Evolutionary conservation across 2,797 vertebrate genomes (phyloP).

Genomic region (Onychomys leucogaster): DNA sequence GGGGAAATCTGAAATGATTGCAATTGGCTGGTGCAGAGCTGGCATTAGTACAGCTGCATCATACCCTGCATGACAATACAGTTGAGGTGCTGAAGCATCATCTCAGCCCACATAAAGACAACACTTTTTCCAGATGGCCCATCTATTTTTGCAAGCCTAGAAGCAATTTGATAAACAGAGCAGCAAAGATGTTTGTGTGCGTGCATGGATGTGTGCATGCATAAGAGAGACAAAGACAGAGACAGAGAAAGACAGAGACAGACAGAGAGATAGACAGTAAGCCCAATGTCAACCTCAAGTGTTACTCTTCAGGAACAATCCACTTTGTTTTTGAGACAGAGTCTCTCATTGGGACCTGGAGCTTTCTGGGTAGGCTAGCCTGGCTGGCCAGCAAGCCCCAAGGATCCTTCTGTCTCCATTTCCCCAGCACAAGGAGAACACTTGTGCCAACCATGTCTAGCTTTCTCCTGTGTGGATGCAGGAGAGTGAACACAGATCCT

Average conservation of each 20-base stretch:
- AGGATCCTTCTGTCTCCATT: background rate
- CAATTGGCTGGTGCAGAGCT: background rate
- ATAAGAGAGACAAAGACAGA: too few species aligned
- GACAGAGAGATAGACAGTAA: background rate
- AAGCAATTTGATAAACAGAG: constrained; percentile 29
- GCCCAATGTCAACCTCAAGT: background rate
- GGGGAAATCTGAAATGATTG: background rate
- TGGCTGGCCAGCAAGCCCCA: background rate
- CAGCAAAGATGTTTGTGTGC: background rate
- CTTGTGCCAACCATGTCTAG: background rate
- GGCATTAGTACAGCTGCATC: background rate
- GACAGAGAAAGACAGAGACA: background rate
- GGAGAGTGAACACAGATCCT: background rate
- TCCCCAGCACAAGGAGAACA: background rate
- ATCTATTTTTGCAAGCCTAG: constrained; percentile 8
- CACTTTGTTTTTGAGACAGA: background rate
- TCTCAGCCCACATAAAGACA: constrained; percentile 23
- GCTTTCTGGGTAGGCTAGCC: background rate
- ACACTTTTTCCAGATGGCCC: constrained; percentile 14
- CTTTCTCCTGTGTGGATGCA: background rate
- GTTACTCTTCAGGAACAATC: background rate
- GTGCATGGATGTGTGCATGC: too few species aligned
- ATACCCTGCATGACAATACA: background rate
- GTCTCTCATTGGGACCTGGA: background rate
- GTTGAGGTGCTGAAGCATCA: background rate